phyloP scores from a whole-genome alignment of 1,140 invertebrate species.

The Himalopsyche phryganea region DNA sequence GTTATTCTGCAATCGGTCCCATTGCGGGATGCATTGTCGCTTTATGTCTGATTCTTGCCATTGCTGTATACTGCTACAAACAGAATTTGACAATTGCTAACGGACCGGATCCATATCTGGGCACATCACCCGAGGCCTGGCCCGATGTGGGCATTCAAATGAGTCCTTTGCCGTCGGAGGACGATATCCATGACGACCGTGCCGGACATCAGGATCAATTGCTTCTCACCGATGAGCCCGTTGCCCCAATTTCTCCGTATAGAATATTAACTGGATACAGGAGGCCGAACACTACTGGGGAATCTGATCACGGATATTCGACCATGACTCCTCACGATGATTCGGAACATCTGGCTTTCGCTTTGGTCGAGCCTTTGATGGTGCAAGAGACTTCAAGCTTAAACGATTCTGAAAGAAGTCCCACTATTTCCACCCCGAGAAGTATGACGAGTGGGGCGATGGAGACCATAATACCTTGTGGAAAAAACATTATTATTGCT shows the following conservation, averaged over 20 bases:
- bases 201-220: constrained; percentile 60
- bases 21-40: constrained; percentile 61
- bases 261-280: constrained; percentile 79
- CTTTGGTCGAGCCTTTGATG: constrained; percentile 59
- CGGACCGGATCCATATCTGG: constrained; percentile 50
- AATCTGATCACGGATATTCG: constrained; percentile 91
- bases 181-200: constrained; percentile 44
- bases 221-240: constrained; percentile 53
- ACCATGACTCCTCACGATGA: constrained; percentile 93
- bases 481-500: constrained; percentile 70
- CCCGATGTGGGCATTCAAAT: constrained; percentile 48
- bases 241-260: constrained; percentile 80
- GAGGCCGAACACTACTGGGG: constrained; percentile 73
- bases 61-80: constrained; percentile 63
- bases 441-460: constrained; percentile 26
- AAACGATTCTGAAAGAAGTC: constrained; percentile 59
- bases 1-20: constrained; percentile 61
- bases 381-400: constrained; percentile 49
- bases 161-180: constrained; percentile 42
- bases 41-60: constrained; percentile 58
- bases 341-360: constrained; percentile 73
- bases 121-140: constrained; percentile 48
- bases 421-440: constrained; percentile 39
- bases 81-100: constrained; percentile 57
- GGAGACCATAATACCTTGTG: constrained; percentile 52